These are phyloP conservation scores for Drosophila ficusphila DNA, from an alignment of 1,140 invertebrate species.

Conservation along the genomic window DNA sequence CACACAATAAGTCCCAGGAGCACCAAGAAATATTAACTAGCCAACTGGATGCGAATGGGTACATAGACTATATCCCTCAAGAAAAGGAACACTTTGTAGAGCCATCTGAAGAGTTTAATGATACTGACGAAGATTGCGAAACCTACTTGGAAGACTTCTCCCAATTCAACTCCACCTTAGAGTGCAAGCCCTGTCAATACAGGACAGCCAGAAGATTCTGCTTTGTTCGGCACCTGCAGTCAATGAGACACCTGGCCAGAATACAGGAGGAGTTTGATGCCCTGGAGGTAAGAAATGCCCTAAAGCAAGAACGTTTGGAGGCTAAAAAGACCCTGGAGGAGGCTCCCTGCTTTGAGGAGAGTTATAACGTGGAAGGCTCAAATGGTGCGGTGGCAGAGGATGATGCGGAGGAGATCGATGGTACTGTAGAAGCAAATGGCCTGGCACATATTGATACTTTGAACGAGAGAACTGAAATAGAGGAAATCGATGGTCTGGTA, in stretches of 20 bases:
- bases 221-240: constrained; percentile 31
- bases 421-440: too few species aligned
- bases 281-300: not conserved
- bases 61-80: not conserved
- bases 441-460: too few species aligned
- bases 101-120: not conserved
- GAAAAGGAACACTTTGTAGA: not conserved
- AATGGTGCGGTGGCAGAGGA: too few species aligned
- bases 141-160: not conserved
- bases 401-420: not conserved
- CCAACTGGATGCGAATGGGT: not conserved
- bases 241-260: not conserved
- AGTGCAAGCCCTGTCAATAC: constrained; percentile 29
- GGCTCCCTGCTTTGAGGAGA: too few species aligned
- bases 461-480: too few species aligned
- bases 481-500: not conserved
- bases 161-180: not conserved
- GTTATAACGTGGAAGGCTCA: too few species aligned
- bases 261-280: not conserved
- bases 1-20: not conserved
- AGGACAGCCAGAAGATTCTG: constrained; percentile 22
- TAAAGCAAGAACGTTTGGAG: not conserved
- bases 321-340: not conserved
- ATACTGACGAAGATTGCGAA: not conserved
- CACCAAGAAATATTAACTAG: not conserved